These are phyloP conservation scores for Gasterosteus nipponicus DNA, from an alignment of 2,113 vertebrate genomes.

Conservation along the genomic window DNA sequence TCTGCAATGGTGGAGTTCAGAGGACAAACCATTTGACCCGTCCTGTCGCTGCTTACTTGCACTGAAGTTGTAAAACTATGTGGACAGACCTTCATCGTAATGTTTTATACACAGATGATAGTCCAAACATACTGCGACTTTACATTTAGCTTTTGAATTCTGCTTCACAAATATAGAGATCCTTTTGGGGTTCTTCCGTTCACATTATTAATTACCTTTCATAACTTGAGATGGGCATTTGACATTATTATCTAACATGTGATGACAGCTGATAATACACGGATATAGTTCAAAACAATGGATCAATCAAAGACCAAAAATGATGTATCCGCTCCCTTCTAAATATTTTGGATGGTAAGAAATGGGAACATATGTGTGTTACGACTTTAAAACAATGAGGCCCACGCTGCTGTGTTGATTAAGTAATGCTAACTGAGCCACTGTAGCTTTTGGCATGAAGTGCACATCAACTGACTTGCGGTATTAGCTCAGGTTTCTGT, in stretches of 20 bases:
- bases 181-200: neutral
- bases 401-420: conserved; percentile 13
- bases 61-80: neutral
- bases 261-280: neutral
- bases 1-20: conserved; percentile 13
- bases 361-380: neutral
- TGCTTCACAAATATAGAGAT: neutral
- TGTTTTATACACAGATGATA: neutral
- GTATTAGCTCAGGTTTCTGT: conserved; percentile 73
- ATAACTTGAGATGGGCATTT: neutral
- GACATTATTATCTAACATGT: neutral
- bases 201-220: neutral
- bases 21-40: conserved; percentile 27
- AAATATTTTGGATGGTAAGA: too few species aligned
- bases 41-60: conserved; percentile 14
- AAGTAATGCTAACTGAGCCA: conserved; percentile 54
- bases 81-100: neutral
- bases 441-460: conserved; percentile 55
- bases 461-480: conserved; percentile 67
- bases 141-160: neutral
- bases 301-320: neutral
- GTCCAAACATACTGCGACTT: neutral
- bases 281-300: too few species aligned
- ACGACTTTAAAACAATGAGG: conserved; percentile 33
- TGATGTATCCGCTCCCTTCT: neutral